A percentile compares a stretch with the other conserved stretches of the same genome.
Evolutionary conservation across 2,113 vertebrate species (phyloP).

Genomic region (Puma concolor): DNA sequence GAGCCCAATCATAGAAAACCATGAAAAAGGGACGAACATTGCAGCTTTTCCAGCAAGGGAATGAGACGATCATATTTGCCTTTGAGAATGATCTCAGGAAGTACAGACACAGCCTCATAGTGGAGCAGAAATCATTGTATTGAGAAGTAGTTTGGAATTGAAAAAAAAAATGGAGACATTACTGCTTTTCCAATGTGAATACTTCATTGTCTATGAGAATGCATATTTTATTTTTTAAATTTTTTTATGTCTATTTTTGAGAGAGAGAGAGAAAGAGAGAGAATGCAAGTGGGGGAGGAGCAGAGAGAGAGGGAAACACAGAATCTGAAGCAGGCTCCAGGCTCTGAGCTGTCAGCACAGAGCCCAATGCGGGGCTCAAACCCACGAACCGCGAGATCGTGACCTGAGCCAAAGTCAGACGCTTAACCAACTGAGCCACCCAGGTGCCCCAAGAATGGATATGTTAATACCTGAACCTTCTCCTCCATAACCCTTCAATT

Average conservation of each 20-base stretch:
- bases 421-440: too few species aligned
- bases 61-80: not conserved
- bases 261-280: too few species aligned
- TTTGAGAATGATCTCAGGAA: not conserved
- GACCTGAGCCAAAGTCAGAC: too few species aligned
- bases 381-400: too few species aligned
- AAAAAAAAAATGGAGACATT: not conserved
- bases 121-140: not conserved
- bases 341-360: too few species aligned
- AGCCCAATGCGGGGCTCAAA: too few species aligned
- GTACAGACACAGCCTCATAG: not conserved
- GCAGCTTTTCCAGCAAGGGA: not conserved
- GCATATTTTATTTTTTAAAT: too few species aligned
- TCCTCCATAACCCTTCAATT: not conserved
- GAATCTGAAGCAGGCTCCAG: too few species aligned
- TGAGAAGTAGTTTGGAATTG: not conserved
- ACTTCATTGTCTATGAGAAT: not conserved
- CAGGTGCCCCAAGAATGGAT: not conserved
- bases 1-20: not conserved
- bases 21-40: not conserved
- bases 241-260: too few species aligned
- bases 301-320: too few species aligned
- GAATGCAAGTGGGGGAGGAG: too few species aligned
- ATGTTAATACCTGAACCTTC: not conserved
- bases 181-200: not conserved